Percentiles rank a stretch among this genome's conserved stretches.
Conservation (phyloP, 2,113 vertebrate species). For the Silurus glanis region DNA sequence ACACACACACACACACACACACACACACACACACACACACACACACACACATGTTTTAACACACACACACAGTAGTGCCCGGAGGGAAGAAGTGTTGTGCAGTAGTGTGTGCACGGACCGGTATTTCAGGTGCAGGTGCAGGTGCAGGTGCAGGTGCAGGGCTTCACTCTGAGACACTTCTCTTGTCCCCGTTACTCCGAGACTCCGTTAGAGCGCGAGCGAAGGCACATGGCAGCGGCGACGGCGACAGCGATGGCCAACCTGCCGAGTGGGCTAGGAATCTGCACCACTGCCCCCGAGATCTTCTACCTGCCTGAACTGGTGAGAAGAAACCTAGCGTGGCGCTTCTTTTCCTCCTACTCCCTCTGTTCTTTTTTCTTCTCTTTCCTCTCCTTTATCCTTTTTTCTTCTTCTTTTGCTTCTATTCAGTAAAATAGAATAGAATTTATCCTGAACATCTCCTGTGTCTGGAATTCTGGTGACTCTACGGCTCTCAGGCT, state of each 20-base stretch:
- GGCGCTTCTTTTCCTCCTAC: background rate
- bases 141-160: slow-evolving; percentile 4
- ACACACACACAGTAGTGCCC: no score
- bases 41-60: no score
- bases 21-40: no score
- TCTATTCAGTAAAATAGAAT: background rate
- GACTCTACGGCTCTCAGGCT: background rate
- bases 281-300: slow-evolving; percentile 70
- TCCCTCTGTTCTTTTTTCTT: no score
- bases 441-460: background rate
- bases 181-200: slow-evolving; percentile 25
- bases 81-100: background rate
- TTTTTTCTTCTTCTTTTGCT: background rate
- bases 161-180: background rate
- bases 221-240: slow-evolving; percentile 65
- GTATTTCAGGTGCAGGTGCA: slow-evolving; percentile 58
- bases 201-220: slow-evolving; percentile 48
- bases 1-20: no score
- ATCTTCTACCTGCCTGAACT: slow-evolving; percentile 74
- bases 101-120: slow-evolving; percentile 7
- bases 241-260: slow-evolving; percentile 64
- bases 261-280: slow-evolving; percentile 69
- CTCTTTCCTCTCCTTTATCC: no score
- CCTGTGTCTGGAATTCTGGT: background rate
- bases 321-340: slow-evolving; percentile 55